Evolutionary conservation across 2,797 vertebrate species (phyloP).

Genomic region (Chelmon rostratus): DNA sequence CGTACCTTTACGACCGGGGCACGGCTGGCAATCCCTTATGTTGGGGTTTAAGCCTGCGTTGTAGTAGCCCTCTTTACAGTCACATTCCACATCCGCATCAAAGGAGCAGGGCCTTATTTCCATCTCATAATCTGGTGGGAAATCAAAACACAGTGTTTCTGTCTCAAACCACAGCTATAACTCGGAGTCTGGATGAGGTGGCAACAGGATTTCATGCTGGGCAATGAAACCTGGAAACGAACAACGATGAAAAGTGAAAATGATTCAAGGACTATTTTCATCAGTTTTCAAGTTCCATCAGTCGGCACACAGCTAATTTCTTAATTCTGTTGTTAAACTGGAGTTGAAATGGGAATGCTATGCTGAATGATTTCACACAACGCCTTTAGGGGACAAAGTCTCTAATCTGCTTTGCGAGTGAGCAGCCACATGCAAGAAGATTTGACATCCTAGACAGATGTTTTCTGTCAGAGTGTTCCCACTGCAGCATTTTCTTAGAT

Average conservation of each 20-base stretch:
- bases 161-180: neutral
- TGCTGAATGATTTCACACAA: neutral
- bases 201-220: conserved; percentile 1
- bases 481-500: neutral
- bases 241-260: neutral
- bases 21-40: fast-evolving
- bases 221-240: neutral
- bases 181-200: neutral
- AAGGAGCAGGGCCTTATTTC: conserved; percentile 21
- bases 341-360: neutral
- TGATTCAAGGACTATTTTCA: neutral
- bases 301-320: neutral
- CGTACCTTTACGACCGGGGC: conserved; percentile 40
- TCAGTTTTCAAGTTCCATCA: neutral
- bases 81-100: conserved; percentile 40
- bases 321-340: neutral
- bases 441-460: neutral
- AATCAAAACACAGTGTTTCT: conserved; percentile 1
- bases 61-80: conserved; percentile 54
- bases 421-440: neutral
- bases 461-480: neutral
- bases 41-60: fast-evolving
- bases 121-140: neutral
- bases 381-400: neutral
- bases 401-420: neutral